Conservation (phyloP, 2,888 invertebrate genomes). For the Phania funesta region DNA sequence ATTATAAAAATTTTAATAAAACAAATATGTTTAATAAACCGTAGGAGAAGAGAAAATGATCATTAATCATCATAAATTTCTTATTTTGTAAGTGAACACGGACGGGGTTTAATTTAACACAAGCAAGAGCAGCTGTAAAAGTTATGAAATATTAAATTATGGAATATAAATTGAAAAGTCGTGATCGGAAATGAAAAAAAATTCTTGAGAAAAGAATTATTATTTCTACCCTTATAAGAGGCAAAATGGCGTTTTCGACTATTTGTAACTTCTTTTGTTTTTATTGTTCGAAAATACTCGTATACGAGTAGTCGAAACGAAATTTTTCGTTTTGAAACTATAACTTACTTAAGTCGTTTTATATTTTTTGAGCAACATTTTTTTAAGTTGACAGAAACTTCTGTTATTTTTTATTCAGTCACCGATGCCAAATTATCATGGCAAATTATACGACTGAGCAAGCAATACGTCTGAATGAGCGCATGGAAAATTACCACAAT, state of each 20-base stretch:
- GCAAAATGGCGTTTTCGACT: neutral
- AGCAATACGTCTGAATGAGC: too few species aligned
- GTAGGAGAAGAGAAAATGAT: constrained; percentile 37
- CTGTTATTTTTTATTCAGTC: too few species aligned
- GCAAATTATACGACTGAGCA: too few species aligned
- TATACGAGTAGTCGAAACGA: too few species aligned
- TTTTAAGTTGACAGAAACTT: too few species aligned
- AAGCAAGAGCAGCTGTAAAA: constrained; percentile 64
- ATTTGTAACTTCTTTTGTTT: neutral
- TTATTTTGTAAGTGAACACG: constrained; percentile 23
- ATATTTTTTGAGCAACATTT: too few species aligned
- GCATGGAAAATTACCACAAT: too few species aligned
- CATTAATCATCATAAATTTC: constrained; percentile 69
- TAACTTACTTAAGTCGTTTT: too few species aligned
- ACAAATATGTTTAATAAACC: constrained; percentile 38
- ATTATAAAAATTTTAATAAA: constrained; percentile 48
- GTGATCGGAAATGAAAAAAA: constrained; percentile 9
- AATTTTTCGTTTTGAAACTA: too few species aligned
- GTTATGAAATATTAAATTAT: constrained; percentile 50
- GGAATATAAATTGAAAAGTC: constrained; percentile 13
- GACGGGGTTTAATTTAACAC: neutral
- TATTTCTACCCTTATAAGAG: constrained; percentile 1
- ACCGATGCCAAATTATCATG: too few species aligned
- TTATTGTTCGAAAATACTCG: too few species aligned
- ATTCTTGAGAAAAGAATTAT: neutral